Evolutionary conservation across 2,888 invertebrate genomes (phyloP).

Genomic region (Drosophila nigritarsus): DNA sequence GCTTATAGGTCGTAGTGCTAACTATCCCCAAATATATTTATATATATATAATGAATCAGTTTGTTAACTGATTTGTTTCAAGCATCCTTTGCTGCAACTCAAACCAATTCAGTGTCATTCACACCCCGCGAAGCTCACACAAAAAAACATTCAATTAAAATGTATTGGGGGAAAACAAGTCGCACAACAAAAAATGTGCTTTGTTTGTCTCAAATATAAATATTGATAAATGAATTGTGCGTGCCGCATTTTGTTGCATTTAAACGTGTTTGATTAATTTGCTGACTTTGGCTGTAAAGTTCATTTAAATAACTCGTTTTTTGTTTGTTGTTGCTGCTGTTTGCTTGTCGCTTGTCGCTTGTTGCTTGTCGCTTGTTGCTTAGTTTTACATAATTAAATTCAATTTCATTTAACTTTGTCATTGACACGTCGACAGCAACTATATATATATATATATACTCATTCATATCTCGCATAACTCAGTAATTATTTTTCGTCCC

Average conservation of each 20-base stretch:
- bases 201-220: conserved; percentile 32
- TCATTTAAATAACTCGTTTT: conserved; percentile 48
- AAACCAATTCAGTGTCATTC: conserved; percentile 31
- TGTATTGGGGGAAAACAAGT: conserved; percentile 3
- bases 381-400: conserved; percentile 54
- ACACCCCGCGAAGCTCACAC: conserved; percentile 5
- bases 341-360: background rate
- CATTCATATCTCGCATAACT: background rate
- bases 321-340: background rate
- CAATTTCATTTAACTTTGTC: conserved; percentile 52
- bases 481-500: conserved; percentile 41
- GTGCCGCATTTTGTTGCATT: conserved; percentile 15
- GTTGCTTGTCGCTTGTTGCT: conserved; percentile 2
- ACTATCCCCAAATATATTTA: too few relatives aligned
- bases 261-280: conserved; percentile 40
- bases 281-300: conserved; percentile 9
- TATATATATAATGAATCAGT: background rate
- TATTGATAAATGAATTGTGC: conserved; percentile 37
- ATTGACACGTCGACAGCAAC: conserved; percentile 46
- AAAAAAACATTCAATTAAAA: conserved; percentile 7
- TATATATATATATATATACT: background rate
- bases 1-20: too few relatives aligned
- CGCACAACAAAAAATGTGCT: conserved; percentile 10
- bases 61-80: background rate
- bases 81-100: conserved; percentile 1